These are phyloP conservation scores for Siniperca obscura DNA, from an alignment of 2,797 vertebrate genomes.

Conservation along the genomic window DNA sequence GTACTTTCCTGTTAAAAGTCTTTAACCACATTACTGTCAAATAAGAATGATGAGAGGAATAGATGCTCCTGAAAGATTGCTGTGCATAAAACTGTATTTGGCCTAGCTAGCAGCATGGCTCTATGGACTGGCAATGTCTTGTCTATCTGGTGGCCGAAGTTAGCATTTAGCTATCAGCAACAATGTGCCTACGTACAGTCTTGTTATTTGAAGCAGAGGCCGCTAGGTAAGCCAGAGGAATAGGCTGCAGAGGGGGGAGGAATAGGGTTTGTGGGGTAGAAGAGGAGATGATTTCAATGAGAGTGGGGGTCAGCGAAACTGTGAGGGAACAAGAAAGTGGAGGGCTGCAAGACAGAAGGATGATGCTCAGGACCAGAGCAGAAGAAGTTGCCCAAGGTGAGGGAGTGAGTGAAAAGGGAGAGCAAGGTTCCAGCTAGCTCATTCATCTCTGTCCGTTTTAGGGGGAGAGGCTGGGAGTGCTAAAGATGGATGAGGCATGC, in stretches of 20 bases:
- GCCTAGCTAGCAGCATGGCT: not conserved
- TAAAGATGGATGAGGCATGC: slow-evolving; percentile 79
- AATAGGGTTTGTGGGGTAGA: not conserved
- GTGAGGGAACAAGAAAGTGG: slow-evolving; percentile 5
- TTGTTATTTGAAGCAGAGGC: not conserved
- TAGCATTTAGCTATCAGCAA: not conserved
- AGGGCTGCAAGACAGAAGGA: slow-evolving; percentile 28
- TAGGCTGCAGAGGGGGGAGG: not conserved
- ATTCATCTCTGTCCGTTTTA: slow-evolving; percentile 80
- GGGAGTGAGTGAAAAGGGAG: slow-evolving; percentile 70
- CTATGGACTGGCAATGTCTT: not conserved
- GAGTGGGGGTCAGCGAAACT: not conserved
- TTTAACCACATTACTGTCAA: slow-evolving; percentile 19
- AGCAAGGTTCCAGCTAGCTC: slow-evolving; percentile 47
- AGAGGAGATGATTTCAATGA: not conserved
- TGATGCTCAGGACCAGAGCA: slow-evolving; percentile 36
- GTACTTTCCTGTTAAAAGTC: not conserved
- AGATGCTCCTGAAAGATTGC: slow-evolving; percentile 8
- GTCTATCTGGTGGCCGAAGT: not conserved
- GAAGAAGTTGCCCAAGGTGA: slow-evolving; percentile 66
- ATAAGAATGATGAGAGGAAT: slow-evolving; percentile 14
- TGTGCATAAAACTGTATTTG: slow-evolving; percentile 11
- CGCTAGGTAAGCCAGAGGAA: not conserved
- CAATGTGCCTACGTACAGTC: too few species aligned
- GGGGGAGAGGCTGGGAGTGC: slow-evolving; percentile 65